A percentile compares a stretch with the other conserved stretches of the same genome.
phyloP scores from a whole-genome alignment of 2,113 vertebrate genomes.

The Theristicus caerulescens region DNA sequence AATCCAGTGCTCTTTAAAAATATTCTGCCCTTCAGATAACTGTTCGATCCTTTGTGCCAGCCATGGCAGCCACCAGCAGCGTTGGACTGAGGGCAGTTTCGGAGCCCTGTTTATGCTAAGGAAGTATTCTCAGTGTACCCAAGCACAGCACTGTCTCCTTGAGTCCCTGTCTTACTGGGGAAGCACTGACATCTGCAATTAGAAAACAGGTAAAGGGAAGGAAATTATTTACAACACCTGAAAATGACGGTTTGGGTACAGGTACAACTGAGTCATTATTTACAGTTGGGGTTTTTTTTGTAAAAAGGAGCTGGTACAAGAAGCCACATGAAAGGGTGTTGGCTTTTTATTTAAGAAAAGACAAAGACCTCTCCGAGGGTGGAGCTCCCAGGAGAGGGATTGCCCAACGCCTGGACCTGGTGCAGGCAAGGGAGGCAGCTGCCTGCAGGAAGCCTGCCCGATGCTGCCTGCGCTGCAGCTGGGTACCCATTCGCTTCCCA shows the following conservation, averaged over 20 bases:
- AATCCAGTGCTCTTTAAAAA: not conserved
- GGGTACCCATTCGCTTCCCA: not conserved
- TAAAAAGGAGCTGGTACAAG: not conserved
- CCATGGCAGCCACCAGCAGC: not conserved
- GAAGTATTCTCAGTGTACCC: not conserved
- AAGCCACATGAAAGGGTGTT: not conserved
- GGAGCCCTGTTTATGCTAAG: not conserved
- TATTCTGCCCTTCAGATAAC: no score
- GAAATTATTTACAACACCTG: not conserved
- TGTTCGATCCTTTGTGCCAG: not conserved
- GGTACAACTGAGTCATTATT: not conserved
- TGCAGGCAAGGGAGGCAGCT: not conserved
- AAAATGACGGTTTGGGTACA: not conserved
- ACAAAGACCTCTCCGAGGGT: not conserved
- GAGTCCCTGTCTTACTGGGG: not conserved
- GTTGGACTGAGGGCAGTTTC: rapidly evolving
- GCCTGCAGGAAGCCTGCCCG: not conserved
- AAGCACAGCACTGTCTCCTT: not conserved
- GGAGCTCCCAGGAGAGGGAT: not conserved
- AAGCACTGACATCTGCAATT: not conserved
- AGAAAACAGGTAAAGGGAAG: not conserved
- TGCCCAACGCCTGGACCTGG: not conserved
- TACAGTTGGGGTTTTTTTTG: no score
- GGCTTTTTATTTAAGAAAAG: not conserved
- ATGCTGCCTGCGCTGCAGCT: not conserved